Conservation (phyloP, 2,888 invertebrate species). For the Chrysolina americana region DNA sequence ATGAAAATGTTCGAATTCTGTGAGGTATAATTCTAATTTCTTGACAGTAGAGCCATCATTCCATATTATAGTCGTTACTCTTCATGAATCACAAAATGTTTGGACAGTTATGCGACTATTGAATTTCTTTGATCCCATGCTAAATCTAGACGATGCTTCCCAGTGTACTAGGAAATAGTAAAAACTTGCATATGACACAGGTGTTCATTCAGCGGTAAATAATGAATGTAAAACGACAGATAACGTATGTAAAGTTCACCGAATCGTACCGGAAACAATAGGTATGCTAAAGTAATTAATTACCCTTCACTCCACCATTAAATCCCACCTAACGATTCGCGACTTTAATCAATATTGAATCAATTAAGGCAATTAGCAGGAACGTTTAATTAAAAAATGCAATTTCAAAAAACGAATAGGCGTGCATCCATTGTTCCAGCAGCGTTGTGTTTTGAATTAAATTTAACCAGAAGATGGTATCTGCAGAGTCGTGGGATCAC, state of each 20-base stretch:
- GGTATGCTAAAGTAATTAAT: neutral
- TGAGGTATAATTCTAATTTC: no score
- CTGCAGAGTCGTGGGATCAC: conserved; percentile 58
- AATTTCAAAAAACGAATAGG: conserved; percentile 46
- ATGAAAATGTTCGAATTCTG: no score
- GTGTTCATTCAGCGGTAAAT: neutral
- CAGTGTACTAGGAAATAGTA: neutral
- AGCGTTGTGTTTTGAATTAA: conserved; percentile 54
- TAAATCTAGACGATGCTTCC: neutral
- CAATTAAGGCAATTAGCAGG: conserved; percentile 46
- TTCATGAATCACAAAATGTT: no score
- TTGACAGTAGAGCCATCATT: no score
- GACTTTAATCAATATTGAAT: conserved; percentile 44
- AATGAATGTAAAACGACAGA: neutral
- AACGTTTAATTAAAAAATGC: conserved; percentile 47
- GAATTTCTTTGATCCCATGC: neutral
- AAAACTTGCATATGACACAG: neutral
- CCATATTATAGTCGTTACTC: no score
- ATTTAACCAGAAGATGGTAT: conserved; percentile 58
- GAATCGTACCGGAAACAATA: conserved; percentile 15
- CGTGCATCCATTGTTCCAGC: conserved; percentile 50
- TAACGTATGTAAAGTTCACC: conserved; percentile 7
- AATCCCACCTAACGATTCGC: conserved; percentile 23
- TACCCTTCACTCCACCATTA: conserved; percentile 4
- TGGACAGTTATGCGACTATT: no score